Evolutionary conservation across 2,113 vertebrate genomes (phyloP).

Genomic region (Tursiops truncatus): DNA sequence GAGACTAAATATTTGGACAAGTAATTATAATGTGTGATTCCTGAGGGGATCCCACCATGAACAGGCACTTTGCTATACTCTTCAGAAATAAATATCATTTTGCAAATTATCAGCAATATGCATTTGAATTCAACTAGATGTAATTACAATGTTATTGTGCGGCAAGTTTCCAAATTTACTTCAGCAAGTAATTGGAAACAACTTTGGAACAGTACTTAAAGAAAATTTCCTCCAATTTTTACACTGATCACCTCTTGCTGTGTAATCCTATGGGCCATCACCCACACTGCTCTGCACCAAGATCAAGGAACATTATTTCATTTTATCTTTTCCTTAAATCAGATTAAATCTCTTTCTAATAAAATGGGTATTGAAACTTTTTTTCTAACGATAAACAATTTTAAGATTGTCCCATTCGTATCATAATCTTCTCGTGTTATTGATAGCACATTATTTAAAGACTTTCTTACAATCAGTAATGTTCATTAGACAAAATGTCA

Average conservation of each 20-base stretch:
- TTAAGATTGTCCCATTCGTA: background rate
- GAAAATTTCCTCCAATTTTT: background rate
- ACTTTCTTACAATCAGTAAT: background rate
- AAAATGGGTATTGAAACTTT: background rate
- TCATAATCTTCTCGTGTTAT: background rate
- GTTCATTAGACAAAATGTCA: background rate
- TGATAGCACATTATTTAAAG: background rate
- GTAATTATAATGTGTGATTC: background rate
- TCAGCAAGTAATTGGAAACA: background rate
- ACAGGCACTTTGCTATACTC: background rate
- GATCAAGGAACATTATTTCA: background rate
- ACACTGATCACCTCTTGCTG: background rate
- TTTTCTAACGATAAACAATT: background rate
- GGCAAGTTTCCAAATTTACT: background rate
- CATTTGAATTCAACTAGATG: background rate
- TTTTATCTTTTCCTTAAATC: background rate
- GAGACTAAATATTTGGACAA: background rate
- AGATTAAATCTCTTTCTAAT: background rate
- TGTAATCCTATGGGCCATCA: background rate
- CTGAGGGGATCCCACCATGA: rapidly evolving
- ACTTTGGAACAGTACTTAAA: background rate
- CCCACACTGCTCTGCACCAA: rapidly evolving
- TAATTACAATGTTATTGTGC: background rate
- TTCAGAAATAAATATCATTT: background rate
- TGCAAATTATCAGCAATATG: background rate